Percentiles rank a stretch among this genome's conserved stretches.
Evolutionary conservation across 2,113 vertebrate genomes (phyloP).

Genomic region (Hippocampus guttulatus): DNA sequence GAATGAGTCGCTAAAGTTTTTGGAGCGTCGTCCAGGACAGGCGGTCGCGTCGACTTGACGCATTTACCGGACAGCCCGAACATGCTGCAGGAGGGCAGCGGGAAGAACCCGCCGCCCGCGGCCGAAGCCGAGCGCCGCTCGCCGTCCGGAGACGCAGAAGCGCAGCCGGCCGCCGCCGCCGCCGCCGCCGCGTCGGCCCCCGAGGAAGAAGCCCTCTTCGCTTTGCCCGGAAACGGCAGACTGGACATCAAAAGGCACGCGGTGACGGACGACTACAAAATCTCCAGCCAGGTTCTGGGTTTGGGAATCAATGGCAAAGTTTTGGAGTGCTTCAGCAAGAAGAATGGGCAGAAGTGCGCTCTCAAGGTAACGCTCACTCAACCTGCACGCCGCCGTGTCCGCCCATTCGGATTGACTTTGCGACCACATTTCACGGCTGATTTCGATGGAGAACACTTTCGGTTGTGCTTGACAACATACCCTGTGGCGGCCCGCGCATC

Average conservation of each 20-base stretch:
- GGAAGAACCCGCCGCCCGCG: slow-evolving; percentile 36
- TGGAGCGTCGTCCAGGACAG: slow-evolving; percentile 4
- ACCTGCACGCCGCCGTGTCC: not conserved
- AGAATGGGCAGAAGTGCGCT: slow-evolving; percentile 89
- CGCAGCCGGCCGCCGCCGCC: not conserved
- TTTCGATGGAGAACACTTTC: no score
- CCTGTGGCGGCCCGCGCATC: not conserved
- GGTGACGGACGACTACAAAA: slow-evolving; percentile 93
- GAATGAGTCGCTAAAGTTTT: not conserved
- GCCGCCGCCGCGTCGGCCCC: slow-evolving; percentile 6
- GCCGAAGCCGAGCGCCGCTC: slow-evolving; percentile 43
- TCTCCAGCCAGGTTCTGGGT: slow-evolving; percentile 90
- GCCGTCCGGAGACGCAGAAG: not conserved
- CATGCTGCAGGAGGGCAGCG: slow-evolving; percentile 74
- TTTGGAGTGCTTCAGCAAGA: slow-evolving; percentile 86
- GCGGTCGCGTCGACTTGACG: slow-evolving; percentile 24
- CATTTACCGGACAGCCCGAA: slow-evolving; percentile 30
- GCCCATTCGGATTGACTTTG: not conserved
- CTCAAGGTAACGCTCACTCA: slow-evolving; percentile 79
- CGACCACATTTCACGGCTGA: no score
- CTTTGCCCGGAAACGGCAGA: slow-evolving; percentile 68
- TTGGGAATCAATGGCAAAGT: slow-evolving; percentile 97
- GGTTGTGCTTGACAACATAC: no score
- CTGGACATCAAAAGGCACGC: slow-evolving; percentile 89
- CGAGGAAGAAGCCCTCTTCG: slow-evolving; percentile 51